Evolutionary conservation across 2,888 invertebrate species (phyloP).

Genomic region (Fragum whitleyi): DNA sequence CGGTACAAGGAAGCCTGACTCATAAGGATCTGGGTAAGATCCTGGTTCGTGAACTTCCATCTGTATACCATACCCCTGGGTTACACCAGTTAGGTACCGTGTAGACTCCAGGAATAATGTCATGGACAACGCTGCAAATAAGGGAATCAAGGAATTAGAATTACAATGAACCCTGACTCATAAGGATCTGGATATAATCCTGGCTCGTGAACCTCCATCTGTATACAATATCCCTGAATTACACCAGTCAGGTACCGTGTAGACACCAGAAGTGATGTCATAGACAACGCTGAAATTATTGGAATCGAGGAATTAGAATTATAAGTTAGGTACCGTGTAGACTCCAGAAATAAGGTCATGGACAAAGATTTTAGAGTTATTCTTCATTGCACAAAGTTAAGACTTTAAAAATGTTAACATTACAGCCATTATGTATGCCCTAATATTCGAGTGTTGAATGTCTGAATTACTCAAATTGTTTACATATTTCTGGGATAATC

Average conservation of each 20-base stretch:
- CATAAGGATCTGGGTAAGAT: conserved; percentile 64
- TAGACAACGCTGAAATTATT: conserved; percentile 57
- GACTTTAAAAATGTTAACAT: no score
- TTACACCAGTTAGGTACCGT: conserved; percentile 66
- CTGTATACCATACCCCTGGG: conserved; percentile 66
- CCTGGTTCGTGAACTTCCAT: conserved; percentile 58
- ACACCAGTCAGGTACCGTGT: conserved; percentile 66
- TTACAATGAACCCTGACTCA: conserved; percentile 62
- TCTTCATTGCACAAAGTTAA: no score
- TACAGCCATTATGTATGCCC: no score
- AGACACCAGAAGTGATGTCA: conserved; percentile 69
- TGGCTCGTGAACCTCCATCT: conserved; percentile 58
- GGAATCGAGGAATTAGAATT: no score
- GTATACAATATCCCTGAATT: conserved; percentile 64
- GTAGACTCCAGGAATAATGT: conserved; percentile 68
- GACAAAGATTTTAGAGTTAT: no score
- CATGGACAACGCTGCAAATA: conserved; percentile 62
- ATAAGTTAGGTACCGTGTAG: conserved; percentile 62
- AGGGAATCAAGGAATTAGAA: no score
- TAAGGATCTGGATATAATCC: conserved; percentile 65
- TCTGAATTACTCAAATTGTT: no score
- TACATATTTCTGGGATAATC: no score
- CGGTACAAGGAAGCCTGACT: conserved; percentile 64
- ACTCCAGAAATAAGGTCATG: conserved; percentile 69
- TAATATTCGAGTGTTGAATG: no score